Percentiles rank a stretch among this genome's conserved stretches.
Conservation (phyloP, 2,888 invertebrate species). For the Campaea margaritaria region DNA sequence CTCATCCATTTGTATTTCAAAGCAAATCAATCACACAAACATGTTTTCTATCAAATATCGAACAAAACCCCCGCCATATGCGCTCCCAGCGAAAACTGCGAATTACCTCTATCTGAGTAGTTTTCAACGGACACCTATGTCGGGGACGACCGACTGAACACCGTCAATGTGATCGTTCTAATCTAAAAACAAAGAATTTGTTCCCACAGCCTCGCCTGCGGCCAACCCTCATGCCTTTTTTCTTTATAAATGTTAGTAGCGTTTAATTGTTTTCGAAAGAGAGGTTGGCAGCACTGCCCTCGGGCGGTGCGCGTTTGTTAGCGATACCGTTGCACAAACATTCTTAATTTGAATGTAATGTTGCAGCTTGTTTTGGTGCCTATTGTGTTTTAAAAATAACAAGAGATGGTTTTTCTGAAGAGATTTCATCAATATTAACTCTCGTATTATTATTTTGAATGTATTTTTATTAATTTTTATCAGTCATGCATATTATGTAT, state of each 20-base stretch:
- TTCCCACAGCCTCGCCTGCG: slow-evolving; percentile 76
- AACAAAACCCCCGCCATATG: slow-evolving; percentile 53
- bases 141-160: slow-evolving; percentile 49
- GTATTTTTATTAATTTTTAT: neutral
- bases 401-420: slow-evolving; percentile 11
- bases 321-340: slow-evolving; percentile 60
- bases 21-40: slow-evolving; percentile 44
- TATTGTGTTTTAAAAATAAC: slow-evolving; percentile 45
- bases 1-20: slow-evolving; percentile 24
- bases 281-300: slow-evolving; percentile 73
- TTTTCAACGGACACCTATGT: slow-evolving; percentile 50
- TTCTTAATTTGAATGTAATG: slow-evolving; percentile 50
- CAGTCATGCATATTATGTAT: no score
- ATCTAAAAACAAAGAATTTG: slow-evolving; percentile 64
- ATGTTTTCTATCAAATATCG: slow-evolving; percentile 44
- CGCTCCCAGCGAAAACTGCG: slow-evolving; percentile 33
- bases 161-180: slow-evolving; percentile 57
- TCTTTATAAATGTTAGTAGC: slow-evolving; percentile 60
- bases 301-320: slow-evolving; percentile 60
- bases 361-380: slow-evolving; percentile 48
- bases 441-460: neutral
- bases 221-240: slow-evolving; percentile 49
- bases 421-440: neutral
- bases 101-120: slow-evolving; percentile 48
- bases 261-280: slow-evolving; percentile 79